Evolutionary conservation across 2,113 vertebrate genomes (phyloP).

Genomic region (Serilophus lunatus): DNA sequence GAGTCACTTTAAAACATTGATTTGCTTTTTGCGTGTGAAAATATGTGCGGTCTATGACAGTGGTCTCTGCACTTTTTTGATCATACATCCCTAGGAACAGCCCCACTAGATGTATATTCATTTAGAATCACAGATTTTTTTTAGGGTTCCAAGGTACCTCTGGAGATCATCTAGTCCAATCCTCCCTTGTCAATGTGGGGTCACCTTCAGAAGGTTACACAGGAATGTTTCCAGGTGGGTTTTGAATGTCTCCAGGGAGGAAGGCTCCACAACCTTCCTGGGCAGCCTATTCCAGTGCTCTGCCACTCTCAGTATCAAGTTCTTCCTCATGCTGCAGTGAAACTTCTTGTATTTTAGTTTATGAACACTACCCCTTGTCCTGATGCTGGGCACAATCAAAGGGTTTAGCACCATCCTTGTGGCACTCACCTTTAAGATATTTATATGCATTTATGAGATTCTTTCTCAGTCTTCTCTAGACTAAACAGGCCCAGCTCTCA

Average conservation of each 20-base stretch:
- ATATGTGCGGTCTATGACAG: no score
- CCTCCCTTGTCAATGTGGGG: neutral
- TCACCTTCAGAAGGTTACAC: neutral
- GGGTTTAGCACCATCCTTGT: neutral
- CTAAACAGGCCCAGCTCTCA: no score
- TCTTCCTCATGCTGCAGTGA: neutral
- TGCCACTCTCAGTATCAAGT: neutral
- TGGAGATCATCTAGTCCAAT: neutral
- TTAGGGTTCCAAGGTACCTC: neutral
- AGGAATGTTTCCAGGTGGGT: fast-evolving
- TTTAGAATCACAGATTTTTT: neutral
- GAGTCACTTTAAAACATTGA: no score
- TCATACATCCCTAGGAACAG: fast-evolving
- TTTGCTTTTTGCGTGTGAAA: no score
- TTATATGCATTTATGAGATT: no score
- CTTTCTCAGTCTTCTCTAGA: no score
- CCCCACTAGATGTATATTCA: neutral
- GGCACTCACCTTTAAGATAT: no score
- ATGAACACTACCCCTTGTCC: neutral
- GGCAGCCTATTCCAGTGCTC: neutral
- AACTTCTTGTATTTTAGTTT: neutral
- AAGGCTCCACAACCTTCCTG: no score
- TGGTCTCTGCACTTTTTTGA: neutral
- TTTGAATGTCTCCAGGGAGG: neutral
- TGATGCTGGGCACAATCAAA: neutral